phyloP scores from a whole-genome alignment of 2,888 invertebrate genomes.

The Amphipyra berbera region DNA sequence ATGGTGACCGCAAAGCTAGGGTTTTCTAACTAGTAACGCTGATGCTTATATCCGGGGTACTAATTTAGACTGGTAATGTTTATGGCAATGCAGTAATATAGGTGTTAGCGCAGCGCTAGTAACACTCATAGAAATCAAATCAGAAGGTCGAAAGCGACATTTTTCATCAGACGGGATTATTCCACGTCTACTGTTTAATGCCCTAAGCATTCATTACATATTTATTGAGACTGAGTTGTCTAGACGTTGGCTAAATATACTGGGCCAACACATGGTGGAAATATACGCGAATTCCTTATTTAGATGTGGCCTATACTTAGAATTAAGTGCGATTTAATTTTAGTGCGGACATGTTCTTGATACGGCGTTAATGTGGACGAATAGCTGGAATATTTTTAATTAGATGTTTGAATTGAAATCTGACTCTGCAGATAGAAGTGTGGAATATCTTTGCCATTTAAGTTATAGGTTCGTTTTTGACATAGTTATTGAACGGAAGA shows the following conservation, averaged over 20 bases:
- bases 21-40: no score
- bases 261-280: conserved; percentile 46
- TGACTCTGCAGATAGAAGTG: not conserved
- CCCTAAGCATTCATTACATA: conserved; percentile 54
- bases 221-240: conserved; percentile 56
- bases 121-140: no score
- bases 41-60: no score
- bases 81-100: no score
- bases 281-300: conserved; percentile 59
- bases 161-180: conserved; percentile 11
- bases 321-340: conserved; percentile 61
- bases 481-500: no score
- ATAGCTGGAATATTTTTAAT: conserved; percentile 36
- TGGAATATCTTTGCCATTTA: not conserved
- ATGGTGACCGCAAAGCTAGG: no score
- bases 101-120: no score
- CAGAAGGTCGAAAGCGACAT: no score
- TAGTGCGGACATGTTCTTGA: conserved; percentile 48
- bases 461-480: no score
- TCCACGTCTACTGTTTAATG: conserved; percentile 11
- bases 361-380: conserved; percentile 44
- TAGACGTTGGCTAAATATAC: conserved; percentile 62
- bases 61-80: no score
- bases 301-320: conserved; percentile 64
- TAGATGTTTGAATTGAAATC: conserved; percentile 17